phyloP scores from a whole-genome alignment of 2,797 vertebrate genomes.

The Anguilla obscura region DNA sequence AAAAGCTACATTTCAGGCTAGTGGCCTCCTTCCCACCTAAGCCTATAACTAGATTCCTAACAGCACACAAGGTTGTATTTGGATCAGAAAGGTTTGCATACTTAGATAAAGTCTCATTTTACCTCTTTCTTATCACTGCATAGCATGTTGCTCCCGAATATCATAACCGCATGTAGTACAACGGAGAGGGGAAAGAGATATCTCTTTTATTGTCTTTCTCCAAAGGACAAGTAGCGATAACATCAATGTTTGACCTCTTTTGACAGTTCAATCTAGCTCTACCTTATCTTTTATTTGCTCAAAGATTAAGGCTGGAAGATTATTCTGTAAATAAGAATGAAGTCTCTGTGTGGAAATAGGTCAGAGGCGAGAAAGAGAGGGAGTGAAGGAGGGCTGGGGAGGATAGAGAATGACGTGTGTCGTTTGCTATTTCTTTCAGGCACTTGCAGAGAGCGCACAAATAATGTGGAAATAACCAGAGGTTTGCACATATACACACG shows the following conservation, averaged over 20 bases:
- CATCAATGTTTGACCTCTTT: conserved; percentile 35
- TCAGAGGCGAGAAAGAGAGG: conserved; percentile 36
- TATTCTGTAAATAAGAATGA: conserved; percentile 35
- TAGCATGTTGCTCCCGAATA: neutral
- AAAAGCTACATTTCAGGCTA: neutral
- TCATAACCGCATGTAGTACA: neutral
- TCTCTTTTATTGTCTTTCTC: conserved; percentile 30
- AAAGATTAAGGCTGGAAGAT: conserved; percentile 50
- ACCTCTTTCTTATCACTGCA: neutral
- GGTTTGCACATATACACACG: neutral
- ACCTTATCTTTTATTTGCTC: conserved; percentile 30
- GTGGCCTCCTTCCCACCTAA: neutral
- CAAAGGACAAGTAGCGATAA: conserved; percentile 29
- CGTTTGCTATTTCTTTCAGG: neutral
- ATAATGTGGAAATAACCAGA: neutral
- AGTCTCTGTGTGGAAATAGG: conserved; percentile 37
- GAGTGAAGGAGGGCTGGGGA: conserved; percentile 26
- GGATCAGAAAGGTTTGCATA: conserved; percentile 1
- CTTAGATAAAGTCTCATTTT: neutral
- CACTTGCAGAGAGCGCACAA: neutral
- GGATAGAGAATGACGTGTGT: neutral
- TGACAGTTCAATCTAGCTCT: conserved; percentile 22
- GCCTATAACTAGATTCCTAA: neutral
- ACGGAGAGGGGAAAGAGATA: neutral
- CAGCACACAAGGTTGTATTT: conserved; percentile 1